Evolutionary conservation across 2,113 vertebrate genomes (phyloP), one percentile per base, ranked within the genome.

Genomic region (Pterophyllum scalare): DNA sequence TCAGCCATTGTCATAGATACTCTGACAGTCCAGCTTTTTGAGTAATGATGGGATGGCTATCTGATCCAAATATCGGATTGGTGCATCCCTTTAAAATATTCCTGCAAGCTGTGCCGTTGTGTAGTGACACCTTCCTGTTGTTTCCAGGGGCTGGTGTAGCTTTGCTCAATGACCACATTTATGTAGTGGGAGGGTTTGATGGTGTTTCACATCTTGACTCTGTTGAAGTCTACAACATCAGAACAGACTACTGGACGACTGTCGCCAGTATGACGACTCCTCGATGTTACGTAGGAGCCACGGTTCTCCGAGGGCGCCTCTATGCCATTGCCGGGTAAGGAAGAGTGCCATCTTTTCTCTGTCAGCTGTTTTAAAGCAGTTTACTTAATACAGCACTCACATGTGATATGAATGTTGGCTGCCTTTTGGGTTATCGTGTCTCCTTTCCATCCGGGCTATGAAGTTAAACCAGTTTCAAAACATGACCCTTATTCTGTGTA

Each of bases 251-350:
- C 28, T 99, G 98, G 98, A 97, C 97, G 8, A 98, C 97, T 0
- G 97, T 99, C 20, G 97, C 98, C 1, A 97, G 97, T 89, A 99
- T 99, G 98, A 99, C 98, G 5, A 99, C 98, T 0, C 98, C 98
- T 0, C 97, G 98, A 9, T 99, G 98, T 94, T 99, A 99, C 1
- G 98, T 99, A 7, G 98, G 98, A 33, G 98, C 98, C 52, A 99
- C 98, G 0, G 98, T 99, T 35, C 97, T 99, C 81, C 95, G 98
- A 43, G 98, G 98, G 24, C 95, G 98, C 33, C 97, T 99, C 5
- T 99, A 99, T 12, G 98, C 98, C 24, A 98, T 99, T 20, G 98
- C 98, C 3, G 98, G 98, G 98, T 99, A 75, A 96, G 96, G 22
- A 22, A 6, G 5, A 2, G 4, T 6, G 4, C 10, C 31, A 6